Base-by-base conservation (phyloP, 1,140 invertebrate species). In the Caenorhabditis latens region DNA sequence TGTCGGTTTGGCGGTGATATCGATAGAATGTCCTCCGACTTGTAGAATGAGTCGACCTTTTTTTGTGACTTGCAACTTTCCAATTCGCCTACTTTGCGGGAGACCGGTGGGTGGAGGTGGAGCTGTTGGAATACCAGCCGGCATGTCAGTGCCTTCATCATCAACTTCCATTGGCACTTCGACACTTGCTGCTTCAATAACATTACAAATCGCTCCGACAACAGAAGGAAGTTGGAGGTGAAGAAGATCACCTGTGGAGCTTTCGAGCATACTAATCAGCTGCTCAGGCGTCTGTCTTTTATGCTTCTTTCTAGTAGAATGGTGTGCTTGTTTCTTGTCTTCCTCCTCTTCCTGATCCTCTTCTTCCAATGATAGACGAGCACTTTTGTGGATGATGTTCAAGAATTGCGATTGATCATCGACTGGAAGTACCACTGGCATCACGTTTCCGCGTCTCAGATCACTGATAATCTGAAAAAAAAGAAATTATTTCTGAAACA, bases 371-470 rank as follows among this genome's bases (percentile, higher is more conserved):
- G 71, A 79, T 13, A 79, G 11, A 11, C 67, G 67, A n/a, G 67
- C 67, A 21, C 71, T 79, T 79, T 79, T 79, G 11, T 50, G 50
- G 4, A 79, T 79, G 6, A 79, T 14, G 9, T 79, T 50, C 46
- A 79, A n/a, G 53, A 79, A 79, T n/a, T 79, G 71, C 1, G 71
- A 50, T 24, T 79, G 71, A 50, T 79, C 71, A 4, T 79, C 71
- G 14, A 24, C 7, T 21, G 71, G 71, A 2, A 79, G 21, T 19
- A 79, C 71, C n/a, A 79, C 71, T 24, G 71, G 71, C 71, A 50
- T 50, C n/a, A 79, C 46, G 46, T 79, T 13, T 21, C 71, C 71
- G 11, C 71, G 6, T 50, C 40, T 79, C 71, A 79, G n/a, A 50
- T 79, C 71, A 43, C 46, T 50, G 71, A 79, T 53, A n/a, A 79